Base-by-base conservation (phyloP, 2,888 invertebrate species). In the Cheiracanthium punctorium region DNA sequence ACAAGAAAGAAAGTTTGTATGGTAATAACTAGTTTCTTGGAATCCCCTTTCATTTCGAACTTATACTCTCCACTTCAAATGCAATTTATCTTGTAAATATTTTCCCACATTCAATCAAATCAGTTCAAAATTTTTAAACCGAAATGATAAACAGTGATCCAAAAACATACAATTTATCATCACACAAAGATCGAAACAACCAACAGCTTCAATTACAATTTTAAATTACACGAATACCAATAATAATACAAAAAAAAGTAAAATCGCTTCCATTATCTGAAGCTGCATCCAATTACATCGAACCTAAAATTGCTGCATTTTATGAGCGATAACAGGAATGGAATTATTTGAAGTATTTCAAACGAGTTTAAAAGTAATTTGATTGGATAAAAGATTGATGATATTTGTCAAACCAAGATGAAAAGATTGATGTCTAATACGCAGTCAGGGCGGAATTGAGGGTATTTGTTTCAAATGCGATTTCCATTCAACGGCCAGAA, bases 351-450 rank as follows among this genome's bases (percentile, higher is more conserved):
- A 58, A 58, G 58, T 24, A 5, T 24, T 58, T 24, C 58, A 58
- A 58, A 58, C 14, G 20, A 58, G 20, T 58, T 20, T 24, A 58
- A 58, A 58, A 24, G 58, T 17, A n/a, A 58, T 58, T 58, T 58
- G 58, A 58, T 58, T 58, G 58, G 24, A 17, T 8, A 17, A 58
- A 58, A 58, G 58, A 58, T 58, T 58, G 58, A 58, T 58, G 58
- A 58, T 58, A 8, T 58, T 58, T 24, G 24, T 58, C 58, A 24
- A 58, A 58, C 1, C 58, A 58, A 48, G 7, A 17, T 58, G 58
- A 58, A 48, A 48, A 58, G 58, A 58, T 58, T 58, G 58, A 58
- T 58, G 58, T 17, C 12, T 4, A 24, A 24, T 17, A 24, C 2
- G 24, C 24, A 58, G 58, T 24, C 58, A 24, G 24, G 12, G 5